Conservation (phyloP, 2,113 vertebrate genomes). For the Hypanus sabinus region DNA sequence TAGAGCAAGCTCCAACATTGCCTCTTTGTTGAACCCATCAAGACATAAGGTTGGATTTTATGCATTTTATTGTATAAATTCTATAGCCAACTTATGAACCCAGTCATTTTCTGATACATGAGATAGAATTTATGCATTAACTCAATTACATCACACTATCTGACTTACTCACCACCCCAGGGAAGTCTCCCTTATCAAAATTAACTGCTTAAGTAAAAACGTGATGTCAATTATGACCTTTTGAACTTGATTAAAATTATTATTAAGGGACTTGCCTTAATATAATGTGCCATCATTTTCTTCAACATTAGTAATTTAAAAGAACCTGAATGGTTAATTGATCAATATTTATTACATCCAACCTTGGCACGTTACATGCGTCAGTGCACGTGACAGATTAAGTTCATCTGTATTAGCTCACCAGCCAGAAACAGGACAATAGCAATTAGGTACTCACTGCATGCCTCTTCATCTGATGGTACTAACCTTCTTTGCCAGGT, state of each 20-base stretch:
- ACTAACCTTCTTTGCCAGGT: conserved; percentile 11
- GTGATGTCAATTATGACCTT: neutral
- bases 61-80: neutral
- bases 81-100: neutral
- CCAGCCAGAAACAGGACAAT: neutral
- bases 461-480: conserved; percentile 14
- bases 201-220: neutral
- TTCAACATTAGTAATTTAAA: conserved; percentile 18
- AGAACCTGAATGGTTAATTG: neutral
- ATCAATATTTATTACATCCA: neutral
- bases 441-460: conserved; percentile 13
- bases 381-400: conserved; percentile 1
- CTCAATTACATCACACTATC: no score
- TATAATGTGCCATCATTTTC: neutral
- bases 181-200: neutral
- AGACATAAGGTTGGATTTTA: neutral
- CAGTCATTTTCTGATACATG: neutral
- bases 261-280: neutral
- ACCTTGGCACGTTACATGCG: neutral
- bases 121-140: neutral
- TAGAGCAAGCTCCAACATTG: neutral
- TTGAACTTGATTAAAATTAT: neutral
- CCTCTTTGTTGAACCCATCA: neutral
- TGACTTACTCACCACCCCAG: neutral
- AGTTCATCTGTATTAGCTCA: conserved; percentile 31